Base-by-base conservation (phyloP, 1,140 invertebrate genomes). In the Stenopsyche tienmushanensis region DNA sequence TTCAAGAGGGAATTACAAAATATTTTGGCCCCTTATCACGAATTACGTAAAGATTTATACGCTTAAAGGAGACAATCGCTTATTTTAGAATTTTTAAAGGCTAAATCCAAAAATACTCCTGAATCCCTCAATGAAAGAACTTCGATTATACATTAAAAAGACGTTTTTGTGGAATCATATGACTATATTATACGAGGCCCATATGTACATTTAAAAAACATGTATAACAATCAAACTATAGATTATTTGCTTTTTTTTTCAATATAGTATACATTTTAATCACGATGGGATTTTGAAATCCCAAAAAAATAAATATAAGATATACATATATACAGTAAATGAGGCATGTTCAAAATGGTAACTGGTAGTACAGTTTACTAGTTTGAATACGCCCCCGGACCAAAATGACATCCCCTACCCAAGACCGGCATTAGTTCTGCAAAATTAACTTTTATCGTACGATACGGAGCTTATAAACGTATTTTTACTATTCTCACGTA, bases 371-470 rank as follows among this genome's bases (percentile, higher is more conserved):
- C 55, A 45, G 24, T 47, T 60, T 44, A 10, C 23, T 18, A 47
- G 57, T 60, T 60, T 34, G 57, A 47, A 60, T 60, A 47, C 57
- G 21, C 8, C 34, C 42, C 24, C 15, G 57, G 15, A 60, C 57
- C 57, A 26, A 60, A 60, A 60, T 47, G 57, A 60, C 57, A 60
- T 29, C 44, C 57, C 20, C 39, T 9, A 24, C 17, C 55, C 55
- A 23, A 21, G 39, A 41, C 39, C 55, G 39, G 18, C 47, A 57
- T 62, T 57, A 62, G 65, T 60, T 60, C 58, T 62, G 50, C 58
- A 50, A 65, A 65, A 65, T 65, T 65, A 65, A 65, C 64, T 65
- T 65, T 65, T 65, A 65, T 65, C 41, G 52, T 34, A 49, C 26
- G 53, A 65, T 58, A 59, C 64, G 39, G 44, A 64, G 44, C 55